These are phyloP conservation scores for Thysanoteuthis rhombus DNA, from an alignment of 2,888 invertebrate species.

Conservation along the genomic window DNA sequence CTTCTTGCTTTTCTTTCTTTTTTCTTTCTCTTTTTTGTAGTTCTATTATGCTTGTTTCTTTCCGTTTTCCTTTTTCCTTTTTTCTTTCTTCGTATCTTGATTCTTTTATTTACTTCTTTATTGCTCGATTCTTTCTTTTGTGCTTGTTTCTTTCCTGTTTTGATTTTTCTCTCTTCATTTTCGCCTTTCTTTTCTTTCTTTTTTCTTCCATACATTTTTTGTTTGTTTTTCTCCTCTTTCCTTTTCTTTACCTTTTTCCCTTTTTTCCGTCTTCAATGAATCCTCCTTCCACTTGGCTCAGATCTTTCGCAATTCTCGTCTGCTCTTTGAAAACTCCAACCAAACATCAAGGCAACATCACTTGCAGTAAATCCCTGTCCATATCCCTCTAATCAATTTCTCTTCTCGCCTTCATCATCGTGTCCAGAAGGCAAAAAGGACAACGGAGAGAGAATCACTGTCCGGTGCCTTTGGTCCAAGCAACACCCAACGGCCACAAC, in stretches of 20 bases:
- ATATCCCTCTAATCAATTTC: not conserved
- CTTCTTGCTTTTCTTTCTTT: not conserved
- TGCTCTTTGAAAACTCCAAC: no score
- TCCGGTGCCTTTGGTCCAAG: not conserved
- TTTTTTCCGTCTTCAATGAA: no score
- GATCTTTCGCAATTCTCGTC: not conserved
- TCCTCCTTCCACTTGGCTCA: no score
- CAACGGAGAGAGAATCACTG: not conserved
- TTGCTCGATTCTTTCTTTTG: no score
- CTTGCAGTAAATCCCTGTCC: no score
- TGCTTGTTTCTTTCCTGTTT: not conserved
- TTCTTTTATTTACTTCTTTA: not conserved
- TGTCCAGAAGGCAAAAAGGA: not conserved
- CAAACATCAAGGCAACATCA: no score
- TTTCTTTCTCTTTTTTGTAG: not conserved
- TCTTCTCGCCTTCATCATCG: not conserved
- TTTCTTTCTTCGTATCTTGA: no score
- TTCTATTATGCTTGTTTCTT: not conserved
- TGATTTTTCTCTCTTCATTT: no score
- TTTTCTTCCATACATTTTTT: not conserved
- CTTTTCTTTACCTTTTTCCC: not conserved
- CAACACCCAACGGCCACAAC: not conserved
- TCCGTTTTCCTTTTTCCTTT: not conserved
- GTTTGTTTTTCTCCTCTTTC: not conserved
- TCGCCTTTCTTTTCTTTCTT: not conserved